A percentile compares a stretch with the other conserved stretches of the same genome.
Evolutionary conservation across 2,113 vertebrate genomes (phyloP).

Genomic region (Potamarius usumacintae): DNA sequence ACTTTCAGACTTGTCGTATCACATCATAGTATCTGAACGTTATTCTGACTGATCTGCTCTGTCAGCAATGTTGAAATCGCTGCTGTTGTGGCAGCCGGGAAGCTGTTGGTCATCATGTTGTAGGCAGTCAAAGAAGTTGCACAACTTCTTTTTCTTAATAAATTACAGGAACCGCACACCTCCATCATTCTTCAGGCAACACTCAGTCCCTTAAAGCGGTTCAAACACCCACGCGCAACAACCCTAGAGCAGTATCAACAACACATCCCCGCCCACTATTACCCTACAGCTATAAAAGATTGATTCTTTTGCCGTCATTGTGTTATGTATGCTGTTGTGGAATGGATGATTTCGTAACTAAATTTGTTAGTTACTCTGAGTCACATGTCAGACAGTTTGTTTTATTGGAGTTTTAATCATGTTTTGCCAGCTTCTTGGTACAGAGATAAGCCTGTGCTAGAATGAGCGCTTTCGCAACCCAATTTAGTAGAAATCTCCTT

Average conservation of each 20-base stretch:
- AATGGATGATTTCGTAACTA: background rate
- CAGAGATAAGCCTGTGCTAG: background rate
- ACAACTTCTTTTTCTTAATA: background rate
- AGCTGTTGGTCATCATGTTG: background rate
- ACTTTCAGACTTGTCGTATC: background rate
- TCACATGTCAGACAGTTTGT: constrained; percentile 15
- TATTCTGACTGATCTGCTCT: background rate
- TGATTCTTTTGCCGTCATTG: background rate
- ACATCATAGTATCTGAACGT: background rate
- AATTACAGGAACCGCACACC: background rate
- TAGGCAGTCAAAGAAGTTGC: background rate
- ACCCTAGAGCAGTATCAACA: background rate
- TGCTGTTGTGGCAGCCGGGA: background rate
- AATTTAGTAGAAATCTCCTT: background rate
- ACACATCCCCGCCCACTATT: background rate
- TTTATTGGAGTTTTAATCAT: background rate
- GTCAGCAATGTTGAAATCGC: background rate
- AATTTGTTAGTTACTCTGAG: background rate
- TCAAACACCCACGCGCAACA: fast-evolving
- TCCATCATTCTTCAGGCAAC: background rate
- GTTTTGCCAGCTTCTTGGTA: background rate
- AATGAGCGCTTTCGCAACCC: background rate
- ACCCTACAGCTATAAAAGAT: background rate
- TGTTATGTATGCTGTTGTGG: background rate
- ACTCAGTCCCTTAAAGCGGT: background rate